Base-by-base conservation (phyloP, 2,797 vertebrate species). In the Alfaro cultratus region DNA sequence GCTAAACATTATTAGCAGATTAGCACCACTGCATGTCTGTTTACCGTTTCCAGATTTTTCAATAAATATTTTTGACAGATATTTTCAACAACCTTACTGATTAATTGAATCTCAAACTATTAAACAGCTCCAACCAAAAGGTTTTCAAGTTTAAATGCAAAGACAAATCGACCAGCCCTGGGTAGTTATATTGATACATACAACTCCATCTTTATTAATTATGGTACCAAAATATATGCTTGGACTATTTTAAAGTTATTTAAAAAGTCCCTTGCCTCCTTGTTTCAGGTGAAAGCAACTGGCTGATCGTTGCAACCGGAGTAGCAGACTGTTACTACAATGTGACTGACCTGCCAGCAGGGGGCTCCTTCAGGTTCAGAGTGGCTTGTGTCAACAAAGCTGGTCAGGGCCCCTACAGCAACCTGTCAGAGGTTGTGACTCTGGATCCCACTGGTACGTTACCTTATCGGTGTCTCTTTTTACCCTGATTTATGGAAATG, bases 311-410 rank as follows among this genome's bases (percentile, higher is more conserved):
- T 83, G 96, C 95, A 76, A 96, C 97, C 0, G 96, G 97, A 57
- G 97, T 99, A 36, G 84, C 93, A 0, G 98, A 99, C 93, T 99
- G 98, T 94, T 99, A 98, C 91, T 98, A 96, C 94, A 99, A 99
- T 0, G 97, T 97, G 83, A 96, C 94, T 0, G 97, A 98, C 64
- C 91, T 99, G 83, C 96, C 96, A 57, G 31, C 92, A 0, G 94
- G 97, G 9, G 88, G 95, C 74, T 31, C 95, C 0, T 94, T 96
- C 93, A 96, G 95, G 84, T 99, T 99, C 92, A 97, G 98, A n/a
- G 98, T 99, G 90, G 97, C 98, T 60, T 99, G 99, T 89, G 96
- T 96, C 73, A 99, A 99, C 89, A 99, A 98, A 79, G 98, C 98
- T 0, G 98, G 98, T 13, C 97, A 99, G 85, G 98, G 99, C 9